Evolutionary conservation across 2,113 vertebrate genomes (phyloP).

Genomic region (Chaetura pelagica): DNA sequence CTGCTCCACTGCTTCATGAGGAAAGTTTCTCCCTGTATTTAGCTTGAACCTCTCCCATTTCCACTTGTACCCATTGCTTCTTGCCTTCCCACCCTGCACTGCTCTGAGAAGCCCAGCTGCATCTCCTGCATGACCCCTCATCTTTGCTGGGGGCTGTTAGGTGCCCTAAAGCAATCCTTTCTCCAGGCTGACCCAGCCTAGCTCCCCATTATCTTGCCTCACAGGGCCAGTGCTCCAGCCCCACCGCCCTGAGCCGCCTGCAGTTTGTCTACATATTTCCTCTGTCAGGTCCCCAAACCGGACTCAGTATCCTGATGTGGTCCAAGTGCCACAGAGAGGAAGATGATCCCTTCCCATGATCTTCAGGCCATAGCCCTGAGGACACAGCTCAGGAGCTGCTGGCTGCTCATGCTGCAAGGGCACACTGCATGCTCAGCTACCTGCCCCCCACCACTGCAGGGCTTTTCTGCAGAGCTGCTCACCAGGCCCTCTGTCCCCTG

Average conservation of each 20-base stretch:
- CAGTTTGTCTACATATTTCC: neutral
- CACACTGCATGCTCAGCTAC: neutral
- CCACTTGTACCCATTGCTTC: neutral
- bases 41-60: neutral
- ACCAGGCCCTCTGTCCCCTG: neutral
- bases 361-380: accelerated
- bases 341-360: neutral
- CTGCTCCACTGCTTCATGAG: neutral
- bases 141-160: accelerated
- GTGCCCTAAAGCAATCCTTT: neutral
- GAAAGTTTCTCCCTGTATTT: neutral
- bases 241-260: neutral
- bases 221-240: neutral
- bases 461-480: neutral
- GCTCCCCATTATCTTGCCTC: neutral
- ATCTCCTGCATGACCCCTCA: neutral
- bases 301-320: neutral
- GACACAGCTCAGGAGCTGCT: neutral
- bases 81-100: neutral
- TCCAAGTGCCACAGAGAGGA: accelerated
- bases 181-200: neutral
- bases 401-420: neutral
- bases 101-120: neutral
- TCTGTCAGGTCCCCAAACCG: neutral
- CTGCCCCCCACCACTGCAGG: neutral